Conservation (phyloP, 2,113 vertebrate species). For the Pandion haliaetus region DNA sequence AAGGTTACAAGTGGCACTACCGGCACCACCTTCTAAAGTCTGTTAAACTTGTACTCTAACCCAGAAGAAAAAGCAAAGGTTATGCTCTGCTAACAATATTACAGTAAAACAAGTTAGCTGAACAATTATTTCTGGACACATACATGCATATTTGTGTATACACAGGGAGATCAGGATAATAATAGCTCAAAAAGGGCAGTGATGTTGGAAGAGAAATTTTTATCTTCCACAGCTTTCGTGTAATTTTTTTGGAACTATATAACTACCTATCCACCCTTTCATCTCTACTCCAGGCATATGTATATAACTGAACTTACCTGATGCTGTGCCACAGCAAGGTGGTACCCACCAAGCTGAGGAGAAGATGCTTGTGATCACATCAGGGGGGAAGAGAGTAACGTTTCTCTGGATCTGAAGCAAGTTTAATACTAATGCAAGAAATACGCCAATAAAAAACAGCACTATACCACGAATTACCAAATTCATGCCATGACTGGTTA, state of each 20-base stretch:
- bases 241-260: not conserved
- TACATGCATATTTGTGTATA: not conserved
- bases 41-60: not conserved
- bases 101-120: not conserved
- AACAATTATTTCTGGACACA: not conserved
- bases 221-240: not conserved
- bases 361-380: constrained; percentile 93
- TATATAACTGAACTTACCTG: constrained; percentile 77
- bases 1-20: not conserved
- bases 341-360: constrained; percentile 96
- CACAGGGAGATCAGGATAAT: accelerated
- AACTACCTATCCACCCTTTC: not conserved
- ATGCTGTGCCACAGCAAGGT: constrained; percentile 90
- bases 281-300: not conserved
- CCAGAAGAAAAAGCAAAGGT: not conserved
- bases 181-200: not conserved
- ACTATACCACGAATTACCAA: constrained; percentile 86
- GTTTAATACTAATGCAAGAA: constrained; percentile 92
- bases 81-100: not conserved
- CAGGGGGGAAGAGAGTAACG: constrained; percentile 94
- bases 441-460: constrained; percentile 91
- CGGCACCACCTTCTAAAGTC: not conserved
- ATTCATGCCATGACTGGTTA: constrained; percentile 87
- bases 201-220: not conserved
- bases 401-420: constrained; percentile 96